phyloP scores from a whole-genome alignment of 2,888 invertebrate genomes.

The Carcina quercana region DNA sequence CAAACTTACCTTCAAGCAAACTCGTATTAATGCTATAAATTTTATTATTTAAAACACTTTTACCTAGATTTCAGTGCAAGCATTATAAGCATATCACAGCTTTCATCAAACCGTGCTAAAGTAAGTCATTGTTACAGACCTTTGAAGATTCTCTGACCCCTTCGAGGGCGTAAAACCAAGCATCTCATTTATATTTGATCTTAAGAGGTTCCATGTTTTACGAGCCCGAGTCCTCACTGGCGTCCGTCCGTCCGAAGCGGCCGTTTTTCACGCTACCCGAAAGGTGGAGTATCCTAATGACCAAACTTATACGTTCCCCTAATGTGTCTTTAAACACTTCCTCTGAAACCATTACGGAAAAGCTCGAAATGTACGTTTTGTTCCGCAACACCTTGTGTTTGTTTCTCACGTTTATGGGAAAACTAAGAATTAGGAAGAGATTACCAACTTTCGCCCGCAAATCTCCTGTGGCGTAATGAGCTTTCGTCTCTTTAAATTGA shows the following conservation, averaged over 20 bases:
- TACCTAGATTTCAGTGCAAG: no score
- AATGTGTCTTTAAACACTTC: slow-evolving; percentile 56
- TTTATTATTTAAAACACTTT: no score
- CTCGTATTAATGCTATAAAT: no score
- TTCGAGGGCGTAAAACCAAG: neutral
- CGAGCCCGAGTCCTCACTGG: no score
- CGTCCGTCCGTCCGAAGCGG: slow-evolving; percentile 10
- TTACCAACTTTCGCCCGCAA: slow-evolving; percentile 50
- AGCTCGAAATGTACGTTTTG: slow-evolving; percentile 2
- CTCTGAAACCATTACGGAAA: slow-evolving; percentile 33
- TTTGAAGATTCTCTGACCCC: no score
- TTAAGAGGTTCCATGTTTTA: slow-evolving; percentile 4
- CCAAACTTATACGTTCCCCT: slow-evolving; percentile 41
- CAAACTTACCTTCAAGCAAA: no score
- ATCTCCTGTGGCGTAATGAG: slow-evolving; percentile 39
- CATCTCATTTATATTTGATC: neutral
- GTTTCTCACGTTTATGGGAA: slow-evolving; percentile 50
- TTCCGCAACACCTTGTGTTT: slow-evolving; percentile 32
- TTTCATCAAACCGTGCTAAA: no score
- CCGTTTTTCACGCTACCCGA: slow-evolving; percentile 22
- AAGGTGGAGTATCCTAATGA: slow-evolving; percentile 36
- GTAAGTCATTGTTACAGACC: no score
- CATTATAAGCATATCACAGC: no score
- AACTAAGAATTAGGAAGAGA: slow-evolving; percentile 53
- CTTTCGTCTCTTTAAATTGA: slow-evolving; percentile 51